Evolutionary conservation across 2,113 vertebrate species (phyloP).

Genomic region (Mungos mungo): DNA sequence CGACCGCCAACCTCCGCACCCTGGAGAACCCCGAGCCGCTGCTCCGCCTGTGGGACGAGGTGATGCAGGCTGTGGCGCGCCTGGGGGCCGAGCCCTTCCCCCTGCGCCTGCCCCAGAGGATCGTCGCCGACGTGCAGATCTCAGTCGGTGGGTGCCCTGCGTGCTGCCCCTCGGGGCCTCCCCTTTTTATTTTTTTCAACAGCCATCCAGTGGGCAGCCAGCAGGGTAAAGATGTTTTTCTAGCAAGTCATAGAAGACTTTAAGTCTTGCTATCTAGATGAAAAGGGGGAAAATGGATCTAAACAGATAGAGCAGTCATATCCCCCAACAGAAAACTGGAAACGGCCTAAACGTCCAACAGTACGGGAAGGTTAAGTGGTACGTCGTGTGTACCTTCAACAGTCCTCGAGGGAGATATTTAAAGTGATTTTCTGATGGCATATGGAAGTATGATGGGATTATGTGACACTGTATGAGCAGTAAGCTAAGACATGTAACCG

Average conservation of each 20-base stretch:
- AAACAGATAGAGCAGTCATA: not conserved
- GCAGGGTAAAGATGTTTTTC: not conserved
- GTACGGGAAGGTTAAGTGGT: not conserved
- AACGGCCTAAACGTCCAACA: not conserved
- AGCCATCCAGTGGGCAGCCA: not conserved
- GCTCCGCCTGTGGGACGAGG: conserved; percentile 84
- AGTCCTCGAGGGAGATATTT: not conserved
- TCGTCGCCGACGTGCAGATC: conserved; percentile 90
- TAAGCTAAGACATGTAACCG: not conserved
- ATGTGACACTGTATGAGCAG: not conserved
- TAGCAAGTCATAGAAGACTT: not conserved
- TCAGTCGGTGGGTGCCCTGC: conserved; percentile 81
- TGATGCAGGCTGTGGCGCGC: conserved; percentile 86
- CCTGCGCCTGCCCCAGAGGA: conserved; percentile 88
- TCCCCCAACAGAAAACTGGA: not conserved
- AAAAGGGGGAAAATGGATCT: not conserved
- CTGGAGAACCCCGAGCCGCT: conserved; percentile 85
- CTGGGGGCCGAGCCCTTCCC: conserved; percentile 84
- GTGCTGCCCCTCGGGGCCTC: fast-evolving
- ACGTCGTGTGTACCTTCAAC: not conserved
- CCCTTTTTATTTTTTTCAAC: not conserved
- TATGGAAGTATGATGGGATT: not conserved
- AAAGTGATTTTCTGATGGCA: not conserved
- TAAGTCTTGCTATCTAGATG: not conserved
- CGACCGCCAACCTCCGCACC: conserved; percentile 76